These are phyloP conservation scores for Antechinus stuartii DNA, from an alignment of 2,113 vertebrate species.

Conservation along the genomic window DNA sequence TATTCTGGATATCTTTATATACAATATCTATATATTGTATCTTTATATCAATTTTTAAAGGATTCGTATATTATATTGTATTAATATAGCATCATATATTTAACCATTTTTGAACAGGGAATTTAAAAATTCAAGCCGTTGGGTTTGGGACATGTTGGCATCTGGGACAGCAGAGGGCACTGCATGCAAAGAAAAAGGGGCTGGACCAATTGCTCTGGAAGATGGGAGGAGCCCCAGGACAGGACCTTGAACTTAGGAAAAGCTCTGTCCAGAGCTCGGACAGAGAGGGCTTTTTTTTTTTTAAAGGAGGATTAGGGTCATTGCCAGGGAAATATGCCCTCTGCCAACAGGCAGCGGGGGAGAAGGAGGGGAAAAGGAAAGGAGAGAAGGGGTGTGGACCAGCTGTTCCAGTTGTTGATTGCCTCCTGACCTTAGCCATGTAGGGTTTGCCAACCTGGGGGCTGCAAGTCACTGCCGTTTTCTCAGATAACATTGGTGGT, in stretches of 20 bases:
- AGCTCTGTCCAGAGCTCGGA: neutral
- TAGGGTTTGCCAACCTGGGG: neutral
- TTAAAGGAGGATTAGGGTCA: neutral
- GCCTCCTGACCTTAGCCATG: neutral
- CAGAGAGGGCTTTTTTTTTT: neutral
- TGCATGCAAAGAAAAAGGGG: neutral
- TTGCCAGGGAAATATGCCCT: neutral
- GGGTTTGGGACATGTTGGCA: neutral
- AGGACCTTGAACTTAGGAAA: neutral
- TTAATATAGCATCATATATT: neutral
- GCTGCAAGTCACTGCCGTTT: neutral
- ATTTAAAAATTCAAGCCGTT: neutral
- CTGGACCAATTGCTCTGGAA: neutral
- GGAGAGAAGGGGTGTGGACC: neutral
- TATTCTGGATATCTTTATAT: too few relatives aligned
- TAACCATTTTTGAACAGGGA: neutral
- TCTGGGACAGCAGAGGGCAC: neutral
- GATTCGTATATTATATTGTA: neutral
- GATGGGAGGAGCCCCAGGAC: neutral
- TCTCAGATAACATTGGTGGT: neutral
- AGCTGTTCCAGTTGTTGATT: neutral
- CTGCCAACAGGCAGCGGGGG: neutral
- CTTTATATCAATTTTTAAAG: neutral
- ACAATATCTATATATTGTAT: neutral
- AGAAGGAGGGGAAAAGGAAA: neutral